Evolutionary conservation across 2,888 invertebrate species (phyloP), one percentile per base, ranked within the genome.

Genomic region (Clistopyga incitator): DNA sequence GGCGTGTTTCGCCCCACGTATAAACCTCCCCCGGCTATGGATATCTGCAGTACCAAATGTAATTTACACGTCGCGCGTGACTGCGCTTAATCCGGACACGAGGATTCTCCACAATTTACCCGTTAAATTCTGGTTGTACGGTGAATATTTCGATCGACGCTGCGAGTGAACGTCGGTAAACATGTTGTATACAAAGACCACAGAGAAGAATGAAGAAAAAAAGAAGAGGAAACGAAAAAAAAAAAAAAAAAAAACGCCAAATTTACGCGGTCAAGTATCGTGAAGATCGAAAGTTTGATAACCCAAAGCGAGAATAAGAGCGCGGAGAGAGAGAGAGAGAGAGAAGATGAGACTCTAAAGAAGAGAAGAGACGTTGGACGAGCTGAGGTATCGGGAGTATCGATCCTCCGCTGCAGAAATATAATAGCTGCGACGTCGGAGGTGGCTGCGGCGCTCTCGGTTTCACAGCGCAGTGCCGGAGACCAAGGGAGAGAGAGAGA

Each of bases 51-150:
- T 11, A n/a, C 20, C 23, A 65, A 42, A 65, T 42, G 77, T 80
- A 84, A 77, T 84, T 84, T 70, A 84, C 80, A 80, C 64, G 67
- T 50, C 42, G 81, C 84, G 74, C 84, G 81, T 84, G 84, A 81
- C 84, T 81, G 61, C 68, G 78, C 78, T 78, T 84, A 84, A 84
- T 84, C 70, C 78, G 64, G 70, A n/a, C 56, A 13, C 38, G 29
- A 47, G 74, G 18, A 29, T 67, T 15, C 10, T 2, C 3, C 38
- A 2, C 56, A 42, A 59, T 71, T 42, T 72, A 15, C 67, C 10
- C 75, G 68, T 74, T 68, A 74, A 64, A 52, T 59, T 61, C 52
- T 72, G 56, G 38, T 45, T 64, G 67, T 61, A 34, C n/a, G 54
- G 70, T 70, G 64, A 78, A 78, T 72, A 78, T 78, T 70, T 52